These are phyloP conservation scores for Mormoops blainvillei DNA, from an alignment of 2,113 vertebrate species.

Conservation along the genomic window DNA sequence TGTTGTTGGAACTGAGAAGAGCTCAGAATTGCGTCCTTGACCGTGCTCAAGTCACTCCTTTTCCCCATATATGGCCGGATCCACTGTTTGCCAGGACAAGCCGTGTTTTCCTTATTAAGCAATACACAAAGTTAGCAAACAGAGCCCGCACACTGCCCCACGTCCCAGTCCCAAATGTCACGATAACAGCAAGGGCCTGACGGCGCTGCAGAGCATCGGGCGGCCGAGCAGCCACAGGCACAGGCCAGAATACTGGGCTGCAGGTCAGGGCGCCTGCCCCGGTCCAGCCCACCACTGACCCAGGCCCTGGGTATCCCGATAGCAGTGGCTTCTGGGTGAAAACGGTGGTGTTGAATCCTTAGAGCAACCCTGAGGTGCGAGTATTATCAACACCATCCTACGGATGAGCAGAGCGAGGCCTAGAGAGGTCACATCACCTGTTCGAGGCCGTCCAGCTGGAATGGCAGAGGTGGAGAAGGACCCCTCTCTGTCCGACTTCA, in stretches of 20 bases:
- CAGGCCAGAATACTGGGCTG: neutral
- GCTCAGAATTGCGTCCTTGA: conserved; percentile 65
- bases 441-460: neutral
- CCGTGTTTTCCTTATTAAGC: conserved; percentile 82
- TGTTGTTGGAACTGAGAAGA: conserved; percentile 61
- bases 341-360: neutral
- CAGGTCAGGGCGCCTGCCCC: neutral
- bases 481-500: neutral
- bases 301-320: neutral
- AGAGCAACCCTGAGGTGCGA: neutral
- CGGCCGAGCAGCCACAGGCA: neutral
- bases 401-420: neutral
- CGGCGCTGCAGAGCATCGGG: neutral
- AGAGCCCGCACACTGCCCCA: conserved; percentile 62
- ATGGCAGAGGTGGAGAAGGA: neutral
- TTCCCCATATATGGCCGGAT: conserved; percentile 81
- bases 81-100: conserved; percentile 57
- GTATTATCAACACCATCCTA: neutral
- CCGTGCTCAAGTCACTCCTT: conserved; percentile 71
- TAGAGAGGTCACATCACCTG: neutral
- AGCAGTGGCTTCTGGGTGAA: neutral
- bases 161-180: neutral
- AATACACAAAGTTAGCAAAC: conserved; percentile 75
- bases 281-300: neutral
- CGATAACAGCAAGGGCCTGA: neutral